These are phyloP conservation scores for Haemorhous mexicanus DNA, from an alignment of 2,113 vertebrate species.

Conservation along the genomic window DNA sequence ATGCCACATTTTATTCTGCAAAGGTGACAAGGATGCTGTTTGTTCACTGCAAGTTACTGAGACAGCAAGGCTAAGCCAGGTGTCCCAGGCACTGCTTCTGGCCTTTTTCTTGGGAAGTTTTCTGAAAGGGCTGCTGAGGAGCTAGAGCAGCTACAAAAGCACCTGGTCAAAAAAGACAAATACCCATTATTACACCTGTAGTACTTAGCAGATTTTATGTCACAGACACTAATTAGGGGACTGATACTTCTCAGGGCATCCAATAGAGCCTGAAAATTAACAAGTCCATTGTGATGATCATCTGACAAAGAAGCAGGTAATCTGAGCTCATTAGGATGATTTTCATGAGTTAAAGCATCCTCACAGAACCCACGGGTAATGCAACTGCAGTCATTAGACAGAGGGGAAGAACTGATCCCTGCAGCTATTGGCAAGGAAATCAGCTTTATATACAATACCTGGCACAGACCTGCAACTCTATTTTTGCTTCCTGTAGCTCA, in stretches of 20 bases:
- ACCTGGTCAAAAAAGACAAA: not conserved
- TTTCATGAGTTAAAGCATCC: not conserved
- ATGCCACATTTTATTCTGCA: not conserved
- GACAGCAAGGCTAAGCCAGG: not conserved
- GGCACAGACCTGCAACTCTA: not conserved
- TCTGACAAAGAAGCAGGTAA: not conserved
- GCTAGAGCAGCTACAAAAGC: not conserved
- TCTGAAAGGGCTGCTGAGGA: not conserved
- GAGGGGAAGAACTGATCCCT: not conserved
- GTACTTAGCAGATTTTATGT: not conserved
- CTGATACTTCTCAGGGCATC: not conserved
- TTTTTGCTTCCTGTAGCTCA: not conserved
- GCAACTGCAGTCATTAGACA: rapidly evolving
- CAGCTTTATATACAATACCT: not conserved
- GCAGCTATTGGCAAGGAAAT: not conserved
- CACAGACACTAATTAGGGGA: not conserved
- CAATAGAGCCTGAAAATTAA: not conserved
- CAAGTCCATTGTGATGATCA: not conserved
- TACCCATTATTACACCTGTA: not conserved
- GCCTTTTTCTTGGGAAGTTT: not conserved
- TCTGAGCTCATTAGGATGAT: not conserved
- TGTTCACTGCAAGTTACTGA: not conserved
- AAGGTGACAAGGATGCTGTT: not conserved
- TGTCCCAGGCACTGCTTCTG: not conserved
- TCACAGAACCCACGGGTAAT: rapidly evolving